phyloP scores from a whole-genome alignment of 1,140 invertebrate genomes.

The Aporrectodea caliginosa region DNA sequence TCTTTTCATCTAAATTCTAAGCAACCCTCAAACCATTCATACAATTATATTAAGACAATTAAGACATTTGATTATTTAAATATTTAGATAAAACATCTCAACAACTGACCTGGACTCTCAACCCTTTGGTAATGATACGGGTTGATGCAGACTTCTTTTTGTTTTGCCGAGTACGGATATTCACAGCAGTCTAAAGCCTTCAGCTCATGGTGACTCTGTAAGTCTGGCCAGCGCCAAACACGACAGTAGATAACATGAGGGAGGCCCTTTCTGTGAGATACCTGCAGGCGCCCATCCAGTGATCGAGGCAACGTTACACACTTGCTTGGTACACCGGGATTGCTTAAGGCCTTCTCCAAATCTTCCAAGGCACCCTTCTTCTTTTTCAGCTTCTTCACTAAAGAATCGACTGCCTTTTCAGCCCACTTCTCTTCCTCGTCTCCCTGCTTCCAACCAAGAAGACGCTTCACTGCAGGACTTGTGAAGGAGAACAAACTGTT shows the following conservation, averaged over 20 bases:
- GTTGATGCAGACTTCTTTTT: conserved; percentile 97
- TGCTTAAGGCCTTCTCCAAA: conserved; percentile 86
- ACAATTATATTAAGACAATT: too few relatives aligned
- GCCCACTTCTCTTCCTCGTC: conserved; percentile 99
- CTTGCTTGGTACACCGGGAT: conserved; percentile 86
- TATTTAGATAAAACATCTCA: too few relatives aligned
- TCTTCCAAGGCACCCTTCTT: conserved; percentile 94
- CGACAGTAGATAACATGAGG: conserved; percentile 98
- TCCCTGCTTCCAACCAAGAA: conserved; percentile 91
- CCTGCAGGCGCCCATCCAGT: conserved; percentile 82
- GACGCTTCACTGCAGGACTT: conserved; percentile 91
- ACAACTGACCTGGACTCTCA: conserved; percentile 56
- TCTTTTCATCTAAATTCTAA: too few relatives aligned
- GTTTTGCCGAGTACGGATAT: conserved; percentile 86
- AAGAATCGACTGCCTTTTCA: conserved; percentile 94
- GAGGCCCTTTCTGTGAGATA: conserved; percentile 86
- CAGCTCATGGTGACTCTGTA: conserved; percentile 94
- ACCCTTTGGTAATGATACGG: conserved; percentile 90
- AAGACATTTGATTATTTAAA: too few relatives aligned
- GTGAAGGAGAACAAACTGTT: conserved; percentile 94
- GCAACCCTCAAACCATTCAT: too few relatives aligned
- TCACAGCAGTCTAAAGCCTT: conserved; percentile 92
- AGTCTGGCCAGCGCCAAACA: conserved; percentile 97
- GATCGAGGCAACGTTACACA: conserved; percentile 97
- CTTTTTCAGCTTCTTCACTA: conserved; percentile 97